Conservation (phyloP, 1,140 invertebrate species). For the Zeugodacus cucurbitae region DNA sequence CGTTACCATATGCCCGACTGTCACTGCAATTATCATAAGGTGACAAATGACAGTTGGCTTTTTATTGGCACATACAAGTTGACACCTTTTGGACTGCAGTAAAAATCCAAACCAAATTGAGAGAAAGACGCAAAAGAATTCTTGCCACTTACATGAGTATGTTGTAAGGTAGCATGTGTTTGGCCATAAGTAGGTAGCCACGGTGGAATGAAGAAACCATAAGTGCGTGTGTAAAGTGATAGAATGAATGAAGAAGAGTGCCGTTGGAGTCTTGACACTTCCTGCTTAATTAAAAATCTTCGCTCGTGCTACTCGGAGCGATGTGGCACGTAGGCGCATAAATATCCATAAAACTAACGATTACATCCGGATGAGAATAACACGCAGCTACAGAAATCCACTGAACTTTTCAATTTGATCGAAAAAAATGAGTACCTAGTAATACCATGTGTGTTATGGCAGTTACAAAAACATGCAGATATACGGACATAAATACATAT, state of each 20-base stretch:
- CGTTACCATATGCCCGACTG: background rate
- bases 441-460: too few species aligned
- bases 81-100: background rate
- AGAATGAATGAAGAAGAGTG: constrained; percentile 29
- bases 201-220: background rate
- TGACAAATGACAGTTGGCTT: background rate
- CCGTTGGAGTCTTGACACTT: constrained; percentile 37
- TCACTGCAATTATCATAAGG: background rate
- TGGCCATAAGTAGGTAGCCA: background rate
- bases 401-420: background rate
- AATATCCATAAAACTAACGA: constrained; percentile 27
- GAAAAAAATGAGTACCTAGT: background rate
- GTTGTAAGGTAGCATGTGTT: background rate
- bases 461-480: background rate
- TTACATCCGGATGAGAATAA: constrained; percentile 20
- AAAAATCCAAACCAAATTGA: background rate
- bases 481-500: background rate
- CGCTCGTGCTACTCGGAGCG: background rate
- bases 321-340: constrained; percentile 16
- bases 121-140: background rate
- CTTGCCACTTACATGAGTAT: background rate
- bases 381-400: background rate
- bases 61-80: background rate
- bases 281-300: constrained; percentile 38
- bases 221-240: background rate